A percentile compares a stretch with the other conserved stretches of the same genome.
These are phyloP conservation scores for Heteronetta atricapilla DNA, from an alignment of 2,113 vertebrate genomes.

Conservation along the genomic window DNA sequence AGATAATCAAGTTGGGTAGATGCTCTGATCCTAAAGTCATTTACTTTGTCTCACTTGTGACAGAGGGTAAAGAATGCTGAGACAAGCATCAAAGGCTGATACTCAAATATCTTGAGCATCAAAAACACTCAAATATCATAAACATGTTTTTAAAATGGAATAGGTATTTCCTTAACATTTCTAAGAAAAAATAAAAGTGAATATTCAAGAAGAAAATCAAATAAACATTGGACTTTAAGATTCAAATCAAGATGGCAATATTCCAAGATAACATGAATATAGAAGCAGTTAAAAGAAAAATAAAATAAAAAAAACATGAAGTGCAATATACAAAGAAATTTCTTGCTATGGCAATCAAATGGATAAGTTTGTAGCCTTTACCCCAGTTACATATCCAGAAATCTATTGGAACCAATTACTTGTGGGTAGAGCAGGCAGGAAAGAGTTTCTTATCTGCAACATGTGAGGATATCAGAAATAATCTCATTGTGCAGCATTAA, in stretches of 20 bases:
- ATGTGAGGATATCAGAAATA: neutral
- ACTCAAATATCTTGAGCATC: neutral
- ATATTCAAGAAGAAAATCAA: neutral
- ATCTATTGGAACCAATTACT: neutral
- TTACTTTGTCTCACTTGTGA: neutral
- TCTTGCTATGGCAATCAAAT: neutral
- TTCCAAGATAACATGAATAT: neutral
- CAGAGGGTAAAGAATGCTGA: neutral
- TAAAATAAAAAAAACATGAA: neutral
- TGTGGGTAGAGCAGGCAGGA: neutral
- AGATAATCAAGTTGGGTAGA: neutral
- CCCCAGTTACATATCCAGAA: neutral
- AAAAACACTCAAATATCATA: neutral
- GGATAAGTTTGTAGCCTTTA: neutral
- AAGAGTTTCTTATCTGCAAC: neutral
- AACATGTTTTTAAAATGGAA: neutral
- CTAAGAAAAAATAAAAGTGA: neutral
- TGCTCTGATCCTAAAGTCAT: neutral
- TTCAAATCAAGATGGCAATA: neutral
- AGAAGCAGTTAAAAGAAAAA: neutral
- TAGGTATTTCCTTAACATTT: neutral
- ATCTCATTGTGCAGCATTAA: neutral
- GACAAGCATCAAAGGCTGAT: neutral
- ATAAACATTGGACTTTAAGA: neutral
- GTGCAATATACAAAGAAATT: neutral